phyloP scores from a whole-genome alignment of 2,113 vertebrate species.

The Phrynosoma blainvillii region DNA sequence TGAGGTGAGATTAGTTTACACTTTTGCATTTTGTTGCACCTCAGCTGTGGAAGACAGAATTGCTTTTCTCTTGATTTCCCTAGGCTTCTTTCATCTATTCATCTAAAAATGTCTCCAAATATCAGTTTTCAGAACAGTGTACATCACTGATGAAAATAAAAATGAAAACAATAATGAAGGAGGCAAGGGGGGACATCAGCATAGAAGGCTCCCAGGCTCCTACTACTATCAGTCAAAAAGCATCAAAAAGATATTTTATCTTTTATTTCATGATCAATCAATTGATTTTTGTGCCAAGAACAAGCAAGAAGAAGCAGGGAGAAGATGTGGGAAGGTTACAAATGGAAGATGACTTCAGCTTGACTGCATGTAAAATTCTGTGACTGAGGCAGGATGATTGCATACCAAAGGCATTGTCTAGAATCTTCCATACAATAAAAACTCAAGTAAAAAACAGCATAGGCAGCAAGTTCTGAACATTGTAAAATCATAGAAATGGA shows the following conservation, averaged over 20 bases:
- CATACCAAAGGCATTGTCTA: too few relatives aligned
- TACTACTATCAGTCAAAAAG: too few relatives aligned
- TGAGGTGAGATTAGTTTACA: slow-evolving; percentile 80
- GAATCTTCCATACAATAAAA: background rate
- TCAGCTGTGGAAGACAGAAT: background rate
- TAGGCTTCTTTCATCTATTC: background rate
- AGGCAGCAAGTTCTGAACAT: background rate
- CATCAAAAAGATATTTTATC: too few relatives aligned
- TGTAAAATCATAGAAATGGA: too few relatives aligned
- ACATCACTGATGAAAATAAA: background rate
- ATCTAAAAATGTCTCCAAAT: background rate
- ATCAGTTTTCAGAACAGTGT: background rate
- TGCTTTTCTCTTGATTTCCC: background rate
- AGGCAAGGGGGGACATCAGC: background rate
- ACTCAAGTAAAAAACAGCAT: background rate
- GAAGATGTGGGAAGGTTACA: too few relatives aligned
- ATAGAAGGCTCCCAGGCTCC: background rate
- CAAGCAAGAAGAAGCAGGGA: too few relatives aligned
- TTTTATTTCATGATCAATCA: too few relatives aligned
- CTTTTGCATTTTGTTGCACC: background rate
- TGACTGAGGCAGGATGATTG: too few relatives aligned
- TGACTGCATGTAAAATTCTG: too few relatives aligned
- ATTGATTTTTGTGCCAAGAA: too few relatives aligned
- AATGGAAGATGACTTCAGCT: too few relatives aligned
- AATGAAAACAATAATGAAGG: background rate